phyloP scores from a whole-genome alignment of 2,797 vertebrate genomes.

The Allobates femoralis region DNA sequence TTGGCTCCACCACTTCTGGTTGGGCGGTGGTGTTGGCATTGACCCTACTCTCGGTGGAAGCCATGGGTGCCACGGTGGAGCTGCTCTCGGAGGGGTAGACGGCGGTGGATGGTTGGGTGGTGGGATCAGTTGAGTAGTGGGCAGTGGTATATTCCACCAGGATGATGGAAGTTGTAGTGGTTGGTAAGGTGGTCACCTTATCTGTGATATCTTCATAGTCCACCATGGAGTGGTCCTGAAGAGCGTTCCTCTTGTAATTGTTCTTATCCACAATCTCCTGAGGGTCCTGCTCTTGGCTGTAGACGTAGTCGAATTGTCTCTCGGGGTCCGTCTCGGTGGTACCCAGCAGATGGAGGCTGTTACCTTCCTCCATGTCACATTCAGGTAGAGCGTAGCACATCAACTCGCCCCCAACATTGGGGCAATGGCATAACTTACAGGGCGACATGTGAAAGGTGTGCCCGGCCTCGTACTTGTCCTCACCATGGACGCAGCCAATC shows the following conservation, averaged over 20 bases:
- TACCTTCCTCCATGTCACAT: slow-evolving; percentile 71
- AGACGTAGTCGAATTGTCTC: slow-evolving; percentile 73
- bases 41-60: slow-evolving; percentile 38
- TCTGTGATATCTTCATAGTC: slow-evolving; percentile 36
- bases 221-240: slow-evolving; percentile 43
- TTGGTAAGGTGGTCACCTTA: neutral
- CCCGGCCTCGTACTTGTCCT: slow-evolving; percentile 86
- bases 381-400: slow-evolving; percentile 90
- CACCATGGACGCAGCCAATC: slow-evolving; percentile 82
- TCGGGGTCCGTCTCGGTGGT: slow-evolving; percentile 70
- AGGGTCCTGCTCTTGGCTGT: slow-evolving; percentile 81
- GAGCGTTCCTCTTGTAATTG: slow-evolving; percentile 57
- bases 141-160: slow-evolving; percentile 1
- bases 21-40: slow-evolving; percentile 41
- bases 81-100: neutral
- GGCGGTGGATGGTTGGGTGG: neutral
- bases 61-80: neutral
- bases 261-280: slow-evolving; percentile 60
- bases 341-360: slow-evolving; percentile 70
- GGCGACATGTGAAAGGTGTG: slow-evolving; percentile 86
- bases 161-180: neutral
- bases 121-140: neutral
- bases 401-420: slow-evolving; percentile 84
- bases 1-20: neutral
- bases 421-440: slow-evolving; percentile 92